Conservation (phyloP, 1,140 invertebrate species). For the Aphidius gifuensis region DNA sequence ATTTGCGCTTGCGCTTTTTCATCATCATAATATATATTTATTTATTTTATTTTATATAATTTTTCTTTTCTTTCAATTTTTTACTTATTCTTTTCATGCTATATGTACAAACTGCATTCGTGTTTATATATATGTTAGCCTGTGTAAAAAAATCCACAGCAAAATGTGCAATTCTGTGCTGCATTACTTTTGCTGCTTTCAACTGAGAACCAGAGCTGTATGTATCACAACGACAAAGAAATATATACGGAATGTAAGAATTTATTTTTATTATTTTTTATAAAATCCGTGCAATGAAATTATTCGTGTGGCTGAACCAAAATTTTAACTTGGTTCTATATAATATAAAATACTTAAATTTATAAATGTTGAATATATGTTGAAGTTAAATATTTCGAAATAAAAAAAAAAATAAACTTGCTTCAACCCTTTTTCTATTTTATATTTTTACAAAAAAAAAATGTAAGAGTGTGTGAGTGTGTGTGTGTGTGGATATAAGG, state of each 20-base stretch:
- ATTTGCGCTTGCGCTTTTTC: not conserved
- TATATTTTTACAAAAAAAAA: too few relatives aligned
- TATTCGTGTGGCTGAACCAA: constrained; percentile 3
- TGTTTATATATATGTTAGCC: too few relatives aligned
- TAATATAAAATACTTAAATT: not conserved
- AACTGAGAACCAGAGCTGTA: not conserved
- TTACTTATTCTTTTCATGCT: not conserved
- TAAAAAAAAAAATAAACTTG: not conserved
- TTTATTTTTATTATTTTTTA: not conserved
- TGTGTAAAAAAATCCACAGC: too few relatives aligned
- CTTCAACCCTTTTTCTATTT: too few relatives aligned
- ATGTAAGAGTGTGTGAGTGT: too few relatives aligned
- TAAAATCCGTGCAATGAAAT: constrained; percentile 11
- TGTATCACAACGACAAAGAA: constrained; percentile 3
- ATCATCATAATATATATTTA: not conserved
- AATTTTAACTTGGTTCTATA: not conserved
- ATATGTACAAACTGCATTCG: too few relatives aligned
- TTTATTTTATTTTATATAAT: constrained; percentile 6
- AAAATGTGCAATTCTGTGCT: too few relatives aligned
- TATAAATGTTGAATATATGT: not conserved
- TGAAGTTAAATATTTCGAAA: not conserved
- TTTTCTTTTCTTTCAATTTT: not conserved
- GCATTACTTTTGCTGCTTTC: not conserved
- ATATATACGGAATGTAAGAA: constrained; percentile 1
- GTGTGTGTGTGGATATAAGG: too few relatives aligned